Conservation (phyloP, 1,140 invertebrate species). For the Wasmannia auropunctata region DNA sequence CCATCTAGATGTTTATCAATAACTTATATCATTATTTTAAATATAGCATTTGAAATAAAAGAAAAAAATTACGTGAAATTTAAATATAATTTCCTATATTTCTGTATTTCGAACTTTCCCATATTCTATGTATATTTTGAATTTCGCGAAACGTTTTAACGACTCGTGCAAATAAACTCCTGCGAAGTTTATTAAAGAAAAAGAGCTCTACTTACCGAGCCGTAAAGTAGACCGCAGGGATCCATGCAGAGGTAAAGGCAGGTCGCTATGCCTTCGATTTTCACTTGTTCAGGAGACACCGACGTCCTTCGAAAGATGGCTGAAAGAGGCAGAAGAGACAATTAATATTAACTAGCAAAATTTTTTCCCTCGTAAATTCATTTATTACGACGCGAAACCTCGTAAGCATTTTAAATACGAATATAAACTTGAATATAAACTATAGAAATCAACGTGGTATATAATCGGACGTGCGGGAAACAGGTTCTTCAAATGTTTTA, state of each 20-base stretch:
- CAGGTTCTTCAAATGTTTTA: slow-evolving; percentile 46
- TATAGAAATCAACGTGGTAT: not conserved
- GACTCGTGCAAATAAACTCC: not conserved
- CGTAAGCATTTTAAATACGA: not conserved
- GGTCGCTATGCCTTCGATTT: slow-evolving; percentile 93
- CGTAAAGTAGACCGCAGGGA: slow-evolving; percentile 92
- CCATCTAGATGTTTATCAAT: not conserved
- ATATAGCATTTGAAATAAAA: not conserved
- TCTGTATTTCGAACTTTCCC: not conserved
- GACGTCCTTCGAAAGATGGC: slow-evolving; percentile 93
- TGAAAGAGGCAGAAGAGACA: slow-evolving; percentile 86
- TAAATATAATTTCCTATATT: not conserved
- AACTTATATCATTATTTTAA: not conserved
- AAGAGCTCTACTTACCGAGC: slow-evolving; percentile 89
- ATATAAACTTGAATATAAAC: not conserved
- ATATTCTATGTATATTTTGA: no score
- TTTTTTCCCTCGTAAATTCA: not conserved
- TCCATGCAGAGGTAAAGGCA: slow-evolving; percentile 95
- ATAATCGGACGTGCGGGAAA: not conserved
- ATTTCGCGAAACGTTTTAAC: not conserved
- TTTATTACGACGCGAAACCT: not conserved
- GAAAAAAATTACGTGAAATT: not conserved
- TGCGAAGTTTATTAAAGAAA: slow-evolving; percentile 32
- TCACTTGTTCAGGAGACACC: slow-evolving; percentile 91
- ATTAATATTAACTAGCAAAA: not conserved